Evolutionary conservation across 2,113 vertebrate genomes (phyloP).

Genomic region (Microcebus murinus): DNA sequence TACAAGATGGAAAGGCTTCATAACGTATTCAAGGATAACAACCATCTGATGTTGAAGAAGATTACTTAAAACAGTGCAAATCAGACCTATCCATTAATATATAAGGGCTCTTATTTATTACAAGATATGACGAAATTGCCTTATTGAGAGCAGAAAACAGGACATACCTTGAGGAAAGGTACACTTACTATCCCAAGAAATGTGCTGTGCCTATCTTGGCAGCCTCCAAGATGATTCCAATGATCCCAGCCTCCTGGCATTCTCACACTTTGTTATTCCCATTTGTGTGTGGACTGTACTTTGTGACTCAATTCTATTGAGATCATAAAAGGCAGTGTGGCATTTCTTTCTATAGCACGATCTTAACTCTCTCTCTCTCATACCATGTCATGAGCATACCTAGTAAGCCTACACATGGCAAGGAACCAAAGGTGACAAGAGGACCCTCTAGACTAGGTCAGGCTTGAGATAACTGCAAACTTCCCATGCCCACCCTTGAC

Average conservation of each 20-base stretch:
- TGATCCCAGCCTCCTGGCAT: not conserved
- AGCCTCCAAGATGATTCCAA: not conserved
- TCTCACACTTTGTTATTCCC: not conserved
- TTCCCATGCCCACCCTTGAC: rapidly evolving
- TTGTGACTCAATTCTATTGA: not conserved
- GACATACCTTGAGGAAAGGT: not conserved
- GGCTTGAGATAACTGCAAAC: not conserved
- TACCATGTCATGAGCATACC: not conserved
- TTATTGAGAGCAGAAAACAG: not conserved
- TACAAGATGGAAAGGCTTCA: not conserved
- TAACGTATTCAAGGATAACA: not conserved
- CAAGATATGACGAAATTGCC: not conserved
- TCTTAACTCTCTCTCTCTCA: not conserved
- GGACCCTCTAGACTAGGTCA: not conserved
- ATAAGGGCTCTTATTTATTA: not conserved
- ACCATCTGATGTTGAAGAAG: not conserved
- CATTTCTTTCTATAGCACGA: not conserved
- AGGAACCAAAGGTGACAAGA: not conserved
- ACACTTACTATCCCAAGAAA: not conserved
- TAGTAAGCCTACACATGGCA: not conserved
- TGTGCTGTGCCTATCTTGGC: not conserved
- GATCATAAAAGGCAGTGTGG: not conserved
- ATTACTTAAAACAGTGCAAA: not conserved
- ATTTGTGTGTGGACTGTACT: not conserved
- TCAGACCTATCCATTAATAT: not conserved